Evolutionary conservation across 2,797 vertebrate genomes (phyloP), one percentile per base, ranked within the genome.

Genomic region (Clarias platycephalus): DNA sequence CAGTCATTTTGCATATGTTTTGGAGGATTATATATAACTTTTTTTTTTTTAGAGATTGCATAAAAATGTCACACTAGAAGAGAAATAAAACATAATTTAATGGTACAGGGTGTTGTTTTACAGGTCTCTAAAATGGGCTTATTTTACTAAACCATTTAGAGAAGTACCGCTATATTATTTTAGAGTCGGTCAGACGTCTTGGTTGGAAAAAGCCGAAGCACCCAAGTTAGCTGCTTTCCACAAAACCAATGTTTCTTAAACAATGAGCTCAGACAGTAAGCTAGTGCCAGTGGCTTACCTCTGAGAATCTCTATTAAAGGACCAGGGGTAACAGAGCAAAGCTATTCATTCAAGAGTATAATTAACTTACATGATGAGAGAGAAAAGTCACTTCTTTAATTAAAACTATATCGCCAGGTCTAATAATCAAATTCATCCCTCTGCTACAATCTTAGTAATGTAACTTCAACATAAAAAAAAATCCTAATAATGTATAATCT

Each of bases 171-270:
- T 81, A 26, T 85, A 58, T 86, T 82, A 82, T 86, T 86, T 79
- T 44, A 71, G 57, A 40, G 34, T 26, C 22, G 16, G 49, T 82
- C 80, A 72, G 80, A 72, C 34, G 72, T 26, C 40, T 49, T 15
- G 66, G 71, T 28, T 60, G 80, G 84, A 85, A 62, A 78, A 60
- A 53, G 72, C 26, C 16, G 34, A 81, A 49, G 78, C 84, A 31
- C 26, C 57, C 5, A 60, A 80, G 40, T 53, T 49, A 62, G 68
- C 55, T 74, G 68, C 68, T 75, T 66, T 66, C 68, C 78, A 31
- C 77, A 57, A 81, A 81, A 83, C 82, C 81, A 60, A 55, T 55
- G 67, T 83, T 86, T 83, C 77, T 58, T 80, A 83, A 86, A 86
- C n/a, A 18, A 81, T 83, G 83, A 86, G 78, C 85, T 84, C 83